phyloP scores from a whole-genome alignment of 1,140 invertebrate species.

The Neelides sp. region DNA sequence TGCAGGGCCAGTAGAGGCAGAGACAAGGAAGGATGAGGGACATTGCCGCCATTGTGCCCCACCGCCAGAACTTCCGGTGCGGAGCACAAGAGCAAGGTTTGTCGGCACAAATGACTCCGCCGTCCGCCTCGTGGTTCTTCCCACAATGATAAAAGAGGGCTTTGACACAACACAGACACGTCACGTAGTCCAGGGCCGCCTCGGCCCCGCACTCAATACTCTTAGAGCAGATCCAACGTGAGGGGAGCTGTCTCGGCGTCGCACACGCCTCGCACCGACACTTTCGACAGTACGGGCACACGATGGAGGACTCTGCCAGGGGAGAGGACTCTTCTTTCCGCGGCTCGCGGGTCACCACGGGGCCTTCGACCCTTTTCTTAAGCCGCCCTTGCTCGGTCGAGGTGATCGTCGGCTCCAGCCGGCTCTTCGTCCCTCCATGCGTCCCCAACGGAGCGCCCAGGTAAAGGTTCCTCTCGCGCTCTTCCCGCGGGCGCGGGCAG shows the following conservation, averaged over 20 bases:
- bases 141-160: slow-evolving; percentile 83
- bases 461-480: slow-evolving; percentile 30
- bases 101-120: slow-evolving; percentile 55
- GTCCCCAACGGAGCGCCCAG: slow-evolving; percentile 23
- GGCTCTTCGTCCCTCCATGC: slow-evolving; percentile 11
- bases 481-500: slow-evolving; percentile 23
- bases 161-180: slow-evolving; percentile 86
- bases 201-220: slow-evolving; percentile 74
- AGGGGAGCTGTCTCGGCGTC: slow-evolving; percentile 64
- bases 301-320: slow-evolving; percentile 45
- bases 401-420: slow-evolving; percentile 27
- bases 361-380: slow-evolving; percentile 15
- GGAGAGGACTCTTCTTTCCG: slow-evolving; percentile 20
- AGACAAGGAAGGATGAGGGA: slow-evolving; percentile 72
- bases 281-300: slow-evolving; percentile 68
- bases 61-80: slow-evolving; percentile 53
- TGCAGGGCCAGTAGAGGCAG: slow-evolving; percentile 80
- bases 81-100: slow-evolving; percentile 74
- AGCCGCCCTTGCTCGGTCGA: slow-evolving; percentile 31
- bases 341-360: slow-evolving; percentile 27
- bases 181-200: slow-evolving; percentile 69
- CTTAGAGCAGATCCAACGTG: slow-evolving; percentile 73
- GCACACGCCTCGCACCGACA: slow-evolving; percentile 79
- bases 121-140: slow-evolving; percentile 53
- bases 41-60: slow-evolving; percentile 69